Conservation (phyloP, 1,140 invertebrate species). For the Drosophila sulfurigaster region DNA sequence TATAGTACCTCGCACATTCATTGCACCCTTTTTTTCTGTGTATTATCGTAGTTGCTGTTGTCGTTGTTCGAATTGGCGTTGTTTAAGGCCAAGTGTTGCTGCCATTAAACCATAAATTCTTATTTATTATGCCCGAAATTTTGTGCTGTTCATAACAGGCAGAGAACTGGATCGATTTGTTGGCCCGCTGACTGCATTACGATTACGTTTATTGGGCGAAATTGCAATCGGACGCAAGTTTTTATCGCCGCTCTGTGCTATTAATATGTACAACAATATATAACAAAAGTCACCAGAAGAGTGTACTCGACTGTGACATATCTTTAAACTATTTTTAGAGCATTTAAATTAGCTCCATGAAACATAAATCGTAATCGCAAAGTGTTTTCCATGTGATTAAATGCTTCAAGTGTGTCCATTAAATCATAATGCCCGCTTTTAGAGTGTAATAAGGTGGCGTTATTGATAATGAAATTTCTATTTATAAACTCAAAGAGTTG, state of each 20-base stretch:
- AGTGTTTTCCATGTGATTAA: neutral
- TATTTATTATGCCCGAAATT: slow-evolving; percentile 36
- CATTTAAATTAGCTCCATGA: too few relatives aligned
- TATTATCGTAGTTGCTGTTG: slow-evolving; percentile 17
- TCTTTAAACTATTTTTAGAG: too few relatives aligned
- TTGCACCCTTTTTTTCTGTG: slow-evolving; percentile 10
- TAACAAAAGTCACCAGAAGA: slow-evolving; percentile 25
- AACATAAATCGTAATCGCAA: too few relatives aligned
- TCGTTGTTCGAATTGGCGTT: slow-evolving; percentile 28
- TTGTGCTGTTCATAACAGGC: neutral
- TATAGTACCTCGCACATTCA: slow-evolving; percentile 6
- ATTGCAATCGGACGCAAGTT: slow-evolving; percentile 40
- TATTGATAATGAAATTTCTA: slow-evolving; percentile 57
- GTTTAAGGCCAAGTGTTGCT: slow-evolving; percentile 41
- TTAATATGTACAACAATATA: slow-evolving; percentile 68
- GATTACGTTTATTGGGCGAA: slow-evolving; percentile 27
- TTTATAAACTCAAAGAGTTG: slow-evolving; percentile 20
- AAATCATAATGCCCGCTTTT: neutral
- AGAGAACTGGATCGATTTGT: neutral
- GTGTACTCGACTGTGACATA: too few relatives aligned
- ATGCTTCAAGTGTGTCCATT: too few relatives aligned
- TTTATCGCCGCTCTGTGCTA: slow-evolving; percentile 54
- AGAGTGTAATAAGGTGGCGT: neutral
- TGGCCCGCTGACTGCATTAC: slow-evolving; percentile 22
- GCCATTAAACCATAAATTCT: slow-evolving; percentile 53